Base-by-base conservation (phyloP, 2,797 vertebrate species). In the Lophius americanus region DNA sequence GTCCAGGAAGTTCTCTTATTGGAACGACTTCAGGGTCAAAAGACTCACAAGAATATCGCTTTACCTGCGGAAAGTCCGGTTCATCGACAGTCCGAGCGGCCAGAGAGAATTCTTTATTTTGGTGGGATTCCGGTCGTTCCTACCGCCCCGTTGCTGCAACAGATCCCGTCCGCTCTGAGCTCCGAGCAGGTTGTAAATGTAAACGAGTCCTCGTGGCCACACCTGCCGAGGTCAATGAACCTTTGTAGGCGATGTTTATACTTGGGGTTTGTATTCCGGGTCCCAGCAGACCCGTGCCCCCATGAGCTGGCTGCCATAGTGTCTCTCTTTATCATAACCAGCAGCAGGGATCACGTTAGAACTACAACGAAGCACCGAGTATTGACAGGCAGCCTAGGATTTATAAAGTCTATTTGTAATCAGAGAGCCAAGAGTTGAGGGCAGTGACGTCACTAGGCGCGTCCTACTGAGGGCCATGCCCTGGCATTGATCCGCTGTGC, bases 221-320 rank as follows among this genome's bases (percentile, higher is more conserved):
- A 85, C 91, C 91, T 85, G 86, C 11, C n/a, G 79, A 68, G 89
- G 84, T 91, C 91, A 90, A 67, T 90, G 89, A 91, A 90, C 90
- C 91, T 63, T 51, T 23, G 33, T 61, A 1, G 54, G 23, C 2
- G 48, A 12, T 80, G 59, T 64, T 72, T 78, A 60, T 14, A 44
- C 60, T 12, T 32, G 72, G 73, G 90, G 88, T 88, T 90, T 90
- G 52, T 60, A 68, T 64, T 50, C 7, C 68, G 23, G 44, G 12
- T 79, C 81, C 75, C 84, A 8, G 41, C 60, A 59, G 73, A 73
- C 42, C 3, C n/a, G 9, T 47, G 35, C 68, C 57, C 80, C 71
- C 10, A 23, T 10, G 76, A 64, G 36, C 6, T 37, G 54, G 62
- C 70, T 75, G 9, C 62, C 37, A 73, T 51, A 57, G 70, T n/a